Percentiles rank a stretch among this genome's conserved stretches.
Evolutionary conservation across 2,888 invertebrate species (phyloP).

Genomic region (Tachina fera): DNA sequence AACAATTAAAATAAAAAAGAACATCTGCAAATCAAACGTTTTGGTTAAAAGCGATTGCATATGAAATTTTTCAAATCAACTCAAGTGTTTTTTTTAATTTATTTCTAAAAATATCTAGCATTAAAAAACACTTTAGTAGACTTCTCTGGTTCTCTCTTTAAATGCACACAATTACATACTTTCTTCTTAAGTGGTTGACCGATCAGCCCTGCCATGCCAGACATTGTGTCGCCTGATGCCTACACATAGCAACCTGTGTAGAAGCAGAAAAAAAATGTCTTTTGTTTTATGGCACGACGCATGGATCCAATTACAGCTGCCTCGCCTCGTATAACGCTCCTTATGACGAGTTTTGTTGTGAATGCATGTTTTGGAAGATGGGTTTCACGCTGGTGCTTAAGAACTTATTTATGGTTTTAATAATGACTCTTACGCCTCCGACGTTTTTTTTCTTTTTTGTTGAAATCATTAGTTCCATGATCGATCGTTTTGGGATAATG

Average conservation of each 20-base stretch:
- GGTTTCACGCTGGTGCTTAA: constrained; percentile 65
- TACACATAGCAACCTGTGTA: constrained; percentile 41
- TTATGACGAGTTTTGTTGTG: constrained; percentile 1
- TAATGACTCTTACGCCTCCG: constrained; percentile 78
- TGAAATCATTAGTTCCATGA: constrained; percentile 66
- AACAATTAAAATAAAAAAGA: neutral
- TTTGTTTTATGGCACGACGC: constrained; percentile 56
- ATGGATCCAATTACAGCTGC: constrained; percentile 59
- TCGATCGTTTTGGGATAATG: constrained; percentile 56
- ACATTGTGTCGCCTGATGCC: constrained; percentile 66
- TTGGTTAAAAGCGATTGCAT: neutral
- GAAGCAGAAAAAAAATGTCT: constrained; percentile 13
- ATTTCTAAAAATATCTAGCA: constrained; percentile 45
- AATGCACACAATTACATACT: neutral
- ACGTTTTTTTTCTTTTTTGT: constrained; percentile 3
- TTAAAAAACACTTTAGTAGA: neutral
- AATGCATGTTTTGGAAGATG: constrained; percentile 47
- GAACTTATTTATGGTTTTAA: constrained; percentile 80
- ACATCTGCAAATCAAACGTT: constrained; percentile 25
- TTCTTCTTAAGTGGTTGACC: constrained; percentile 54
- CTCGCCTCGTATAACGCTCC: neutral
- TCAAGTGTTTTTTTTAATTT: constrained; percentile 50
- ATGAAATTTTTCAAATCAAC: neutral
- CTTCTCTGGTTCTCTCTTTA: neutral
- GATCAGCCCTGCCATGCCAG: constrained; percentile 34